Base-by-base conservation (phyloP, 1,140 invertebrate genomes). In the Lepidurus packardi region DNA sequence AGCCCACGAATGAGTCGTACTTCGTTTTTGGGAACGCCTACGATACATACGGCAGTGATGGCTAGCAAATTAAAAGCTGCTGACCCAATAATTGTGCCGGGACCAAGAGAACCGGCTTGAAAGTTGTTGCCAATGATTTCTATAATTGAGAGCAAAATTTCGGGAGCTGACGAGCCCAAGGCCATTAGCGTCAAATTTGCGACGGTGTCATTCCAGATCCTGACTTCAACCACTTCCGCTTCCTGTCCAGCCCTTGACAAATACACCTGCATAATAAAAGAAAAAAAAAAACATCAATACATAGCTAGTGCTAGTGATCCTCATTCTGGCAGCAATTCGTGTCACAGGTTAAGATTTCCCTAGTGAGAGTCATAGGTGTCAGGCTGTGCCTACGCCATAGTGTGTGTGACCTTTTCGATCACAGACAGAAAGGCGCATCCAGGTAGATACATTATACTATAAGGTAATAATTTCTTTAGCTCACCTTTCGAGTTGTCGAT, bases 121-220 rank as follows among this genome's bases (percentile, higher is more conserved):
- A 88, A 87, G 47, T 85, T 82, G 79, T 90, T 89, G 7, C 85
- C 85, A 24, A 89, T 82, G 44, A 90, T 89, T 83, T 90, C 90
- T 79, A 91, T 90, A 77, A 89, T 85, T 13, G 90, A 89, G 47
- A 91, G 83, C 1, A 91, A 82, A 79, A 91, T 91, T 83, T 91
- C 90, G 0, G 90, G 90, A 4, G 90, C 89, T 43, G 88, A 89
- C 7, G 89, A 89, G 7, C 90, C 90, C 5, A 91, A 83, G 9
- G 90, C 90, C 90, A 91, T 90, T 5, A 91, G 84, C 16, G 89
- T 90, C n/a, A 91, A 83, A 83, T 91, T 91, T 79, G 90, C 89
- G 11, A 91, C 90, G 0, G 90, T 90, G 81, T 90, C 89, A 81
- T 91, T 91, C 90, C 90, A 91, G 42, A 86, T 82, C 10, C 80